Base-by-base conservation (phyloP, 2,797 vertebrate genomes). In the Hypotaenidia philippensis region DNA sequence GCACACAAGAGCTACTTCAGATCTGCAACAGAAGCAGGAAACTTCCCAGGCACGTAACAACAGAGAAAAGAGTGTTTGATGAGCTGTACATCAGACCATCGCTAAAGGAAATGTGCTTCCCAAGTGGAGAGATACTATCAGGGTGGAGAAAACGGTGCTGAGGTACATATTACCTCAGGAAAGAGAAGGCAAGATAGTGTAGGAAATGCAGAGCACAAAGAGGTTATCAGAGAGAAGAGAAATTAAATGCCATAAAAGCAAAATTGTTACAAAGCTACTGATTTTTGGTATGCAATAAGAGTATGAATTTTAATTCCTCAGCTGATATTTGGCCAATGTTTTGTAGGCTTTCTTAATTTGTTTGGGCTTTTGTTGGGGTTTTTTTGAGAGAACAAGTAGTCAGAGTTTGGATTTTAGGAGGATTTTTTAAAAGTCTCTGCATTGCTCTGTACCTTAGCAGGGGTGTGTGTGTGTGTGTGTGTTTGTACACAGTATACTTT, bases 1-100 rank as follows among this genome's bases (percentile, higher is more conserved):
- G 23, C 11, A 69, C 6, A 10, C 6, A 27, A 29, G 31, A 81
- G 3, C 20, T 75, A 53, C 41, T 32, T 82, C 44, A 53, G 31
- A 18, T 63, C 31, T 59, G 15, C 34, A 59, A 11, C 3, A 78
- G 32, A 64, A 78, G 13, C 21, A 44, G 32, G 27, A 68, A 57
- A 6, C 7, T 80, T 90, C 69, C 38, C 11, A 59, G 65, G n/a
- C 20, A 59, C 0, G 0, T 50, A 77, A 55, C 2, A 34, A 69
- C 19, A 59, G 40, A 38, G 49, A 72, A 82, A 44, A 52, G 5
- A 27, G 13, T 36, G 55, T 49, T 77, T 55, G 53, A 63, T 40
- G 21, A 87, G 10, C 34, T 80, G 21, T 68, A 15, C 57, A 38
- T 59, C 53, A 87, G 53, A 38, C 32, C 27, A 22, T 57, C 10